These are phyloP conservation scores for Junonia oenone DNA, from an alignment of 2,888 invertebrate genomes.

Conservation along the genomic window DNA sequence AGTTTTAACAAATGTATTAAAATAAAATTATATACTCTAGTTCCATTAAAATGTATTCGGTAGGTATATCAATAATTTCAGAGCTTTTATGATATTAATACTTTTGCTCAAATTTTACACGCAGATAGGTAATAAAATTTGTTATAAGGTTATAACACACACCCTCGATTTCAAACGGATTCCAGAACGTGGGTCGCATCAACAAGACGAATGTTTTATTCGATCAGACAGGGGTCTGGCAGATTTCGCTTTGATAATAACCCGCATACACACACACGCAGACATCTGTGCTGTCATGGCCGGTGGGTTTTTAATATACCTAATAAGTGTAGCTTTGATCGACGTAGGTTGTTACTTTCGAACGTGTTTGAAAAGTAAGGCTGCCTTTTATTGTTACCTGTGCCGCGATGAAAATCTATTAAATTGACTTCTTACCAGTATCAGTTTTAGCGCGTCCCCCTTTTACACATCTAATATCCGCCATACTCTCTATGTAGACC, in stretches of 20 bases:
- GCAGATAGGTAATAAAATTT: not conserved
- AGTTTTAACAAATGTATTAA: not conserved
- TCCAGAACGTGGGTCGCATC: conserved; percentile 14
- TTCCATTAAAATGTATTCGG: too few species aligned
- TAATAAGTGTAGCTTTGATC: not conserved
- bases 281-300: conserved; percentile 20
- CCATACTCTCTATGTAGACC: not conserved
- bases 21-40: not conserved
- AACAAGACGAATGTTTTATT: conserved; percentile 17
- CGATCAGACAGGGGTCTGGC: conserved; percentile 20
- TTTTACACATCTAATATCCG: conserved; percentile 6
- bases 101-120: too few species aligned
- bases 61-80: too few species aligned
- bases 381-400: not conserved
- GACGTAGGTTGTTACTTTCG: not conserved
- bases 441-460: not conserved
- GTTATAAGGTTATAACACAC: not conserved
- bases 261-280: conserved; percentile 16
- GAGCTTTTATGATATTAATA: too few species aligned
- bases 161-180: conserved; percentile 9
- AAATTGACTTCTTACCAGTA: not conserved
- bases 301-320: conserved; percentile 21
- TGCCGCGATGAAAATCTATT: not conserved
- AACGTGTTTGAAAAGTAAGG: not conserved
- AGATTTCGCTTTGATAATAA: conserved; percentile 14